These are phyloP conservation scores for Dipus sagitta DNA, from an alignment of 2,797 vertebrate species.

Conservation along the genomic window DNA sequence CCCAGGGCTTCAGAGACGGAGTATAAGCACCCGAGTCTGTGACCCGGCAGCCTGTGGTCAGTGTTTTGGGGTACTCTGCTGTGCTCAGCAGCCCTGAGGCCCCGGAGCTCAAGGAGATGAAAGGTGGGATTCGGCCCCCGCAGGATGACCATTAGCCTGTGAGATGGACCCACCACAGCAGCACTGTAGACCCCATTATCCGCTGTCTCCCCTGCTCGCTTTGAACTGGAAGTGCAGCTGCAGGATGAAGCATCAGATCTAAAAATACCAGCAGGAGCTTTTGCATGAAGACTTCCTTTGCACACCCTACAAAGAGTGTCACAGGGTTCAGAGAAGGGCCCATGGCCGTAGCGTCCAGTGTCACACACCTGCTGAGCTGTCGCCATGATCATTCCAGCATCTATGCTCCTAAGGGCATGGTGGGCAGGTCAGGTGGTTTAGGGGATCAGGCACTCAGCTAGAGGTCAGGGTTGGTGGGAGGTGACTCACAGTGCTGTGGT, in stretches of 20 bases:
- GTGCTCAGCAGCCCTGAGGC: conserved; percentile 43
- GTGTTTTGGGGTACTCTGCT: not conserved
- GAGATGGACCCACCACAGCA: conserved; percentile 29
- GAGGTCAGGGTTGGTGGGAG: not conserved
- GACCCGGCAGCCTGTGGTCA: not conserved
- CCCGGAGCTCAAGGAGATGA: not conserved
- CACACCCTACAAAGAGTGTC: conserved; percentile 51
- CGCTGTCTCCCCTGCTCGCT: conserved; percentile 48
- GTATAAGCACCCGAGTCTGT: not conserved
- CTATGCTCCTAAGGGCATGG: not conserved
- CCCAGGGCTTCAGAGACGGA: not conserved
- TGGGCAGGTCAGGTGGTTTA: not conserved
- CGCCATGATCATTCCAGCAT: not conserved
- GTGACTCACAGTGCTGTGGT: not conserved
- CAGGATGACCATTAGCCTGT: conserved; percentile 45
- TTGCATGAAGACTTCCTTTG: conserved; percentile 54
- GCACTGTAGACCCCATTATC: conserved; percentile 54
- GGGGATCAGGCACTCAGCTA: not conserved
- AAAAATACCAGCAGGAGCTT: conserved; percentile 66
- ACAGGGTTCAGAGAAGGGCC: conserved; percentile 29
- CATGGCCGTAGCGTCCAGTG: conserved; percentile 17
- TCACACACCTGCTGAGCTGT: not conserved
- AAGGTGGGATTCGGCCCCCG: not conserved
- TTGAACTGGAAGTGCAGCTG: conserved; percentile 66
- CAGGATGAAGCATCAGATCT: conserved; percentile 61